Evolutionary conservation across 2,888 invertebrate genomes (phyloP), one percentile per base, ranked within the genome.

Genomic region (Orgyia antiqua): DNA sequence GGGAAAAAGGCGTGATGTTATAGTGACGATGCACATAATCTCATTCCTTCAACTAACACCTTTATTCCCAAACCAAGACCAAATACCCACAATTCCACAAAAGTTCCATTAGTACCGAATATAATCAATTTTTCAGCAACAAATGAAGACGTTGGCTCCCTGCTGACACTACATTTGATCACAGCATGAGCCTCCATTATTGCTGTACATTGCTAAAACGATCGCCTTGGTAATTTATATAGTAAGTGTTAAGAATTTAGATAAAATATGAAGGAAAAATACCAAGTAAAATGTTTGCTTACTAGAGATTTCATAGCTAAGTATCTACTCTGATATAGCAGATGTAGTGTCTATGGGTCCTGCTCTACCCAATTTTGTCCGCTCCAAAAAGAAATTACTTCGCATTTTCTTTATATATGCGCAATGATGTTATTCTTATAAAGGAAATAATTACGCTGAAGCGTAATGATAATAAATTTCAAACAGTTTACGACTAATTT

Each of bases 401-500:
- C 15, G 15, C 6, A 6, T 4, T 15, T 6, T 15, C 37, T 37
- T 49, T 42, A 38, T 38, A 33, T 40, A 32, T 35, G 33, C 34
- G 57, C 45, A 63, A 59, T 73, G 66, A 73, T 70, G 71, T 76
- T 73, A 72, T 73, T 73, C 75, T 77, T 75, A 75, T 78, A 78
- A 79, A 78, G 77, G 74, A 78, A 82, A 83, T 82, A 82, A 84
- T 83, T 82, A 60, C 53, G 50, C 45, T 51, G 51, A 59, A 68
- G 60, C 67, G 78, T 71, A 73, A 72, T 75, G 73, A 73, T 68
- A 72, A 77, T 84, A 82, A 82, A 82, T 82, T 76, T 76, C 68
- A 47, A 45, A 57, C 62, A 68, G 58, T 82, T 83, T 80, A 83
- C 79, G 80, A 76, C 74, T 78, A 79, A 80, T 83, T 82, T 84